phyloP scores from a whole-genome alignment of 2,888 invertebrate genomes.

The Trachelus tabidus region DNA sequence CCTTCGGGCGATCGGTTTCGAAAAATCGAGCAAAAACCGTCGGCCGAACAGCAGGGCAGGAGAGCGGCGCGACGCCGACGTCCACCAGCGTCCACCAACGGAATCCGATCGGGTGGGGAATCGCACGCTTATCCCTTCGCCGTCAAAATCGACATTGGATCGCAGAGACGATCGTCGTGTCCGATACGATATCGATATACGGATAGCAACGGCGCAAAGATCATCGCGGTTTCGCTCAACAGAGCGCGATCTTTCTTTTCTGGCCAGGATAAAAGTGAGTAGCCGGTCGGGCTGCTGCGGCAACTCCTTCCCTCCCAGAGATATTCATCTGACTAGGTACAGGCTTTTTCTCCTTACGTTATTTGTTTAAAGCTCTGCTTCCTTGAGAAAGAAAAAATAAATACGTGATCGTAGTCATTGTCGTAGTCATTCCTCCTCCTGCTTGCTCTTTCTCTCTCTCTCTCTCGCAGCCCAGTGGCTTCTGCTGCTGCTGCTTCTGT shows the following conservation, averaged over 20 bases:
- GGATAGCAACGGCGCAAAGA: not conserved
- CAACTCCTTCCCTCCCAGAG: not conserved
- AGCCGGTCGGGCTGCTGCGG: not conserved
- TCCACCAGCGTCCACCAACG: too few species aligned
- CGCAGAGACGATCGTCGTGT: not conserved
- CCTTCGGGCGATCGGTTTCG: slow-evolving; percentile 44
- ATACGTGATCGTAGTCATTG: not conserved
- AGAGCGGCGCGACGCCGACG: slow-evolving; percentile 1
- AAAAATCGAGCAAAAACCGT: slow-evolving; percentile 43
- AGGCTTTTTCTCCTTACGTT: not conserved
- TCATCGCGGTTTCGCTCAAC: not conserved
- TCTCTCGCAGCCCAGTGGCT: not conserved
- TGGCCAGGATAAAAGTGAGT: not conserved
- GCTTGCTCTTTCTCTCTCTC: slow-evolving; percentile 20
- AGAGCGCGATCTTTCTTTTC: not conserved
- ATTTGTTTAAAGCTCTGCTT: not conserved
- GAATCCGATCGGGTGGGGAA: not conserved
- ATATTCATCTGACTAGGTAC: not conserved
- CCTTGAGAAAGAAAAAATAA: not conserved
- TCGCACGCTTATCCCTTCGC: not conserved
- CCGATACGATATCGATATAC: not conserved
- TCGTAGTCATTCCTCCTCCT: slow-evolving; percentile 17
- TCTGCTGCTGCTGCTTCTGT: not conserved
- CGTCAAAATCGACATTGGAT: not conserved
- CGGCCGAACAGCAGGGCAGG: not conserved